Evolutionary conservation across 2,113 vertebrate genomes (phyloP).

Genomic region (Hemiprocne comata): DNA sequence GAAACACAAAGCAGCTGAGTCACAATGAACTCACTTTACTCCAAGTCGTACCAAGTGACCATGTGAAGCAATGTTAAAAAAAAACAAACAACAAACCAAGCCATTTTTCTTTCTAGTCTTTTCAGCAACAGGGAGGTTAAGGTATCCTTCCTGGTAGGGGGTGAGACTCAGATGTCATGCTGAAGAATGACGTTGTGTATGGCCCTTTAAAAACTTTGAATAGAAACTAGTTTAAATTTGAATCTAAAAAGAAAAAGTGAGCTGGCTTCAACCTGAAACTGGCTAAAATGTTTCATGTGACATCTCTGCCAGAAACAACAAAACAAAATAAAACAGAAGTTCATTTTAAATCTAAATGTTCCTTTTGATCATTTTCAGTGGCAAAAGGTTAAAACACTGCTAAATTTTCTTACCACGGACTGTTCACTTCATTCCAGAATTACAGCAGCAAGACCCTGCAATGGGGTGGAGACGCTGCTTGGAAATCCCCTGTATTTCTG

Average conservation of each 20-base stretch:
- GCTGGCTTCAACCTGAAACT: background rate
- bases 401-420: background rate
- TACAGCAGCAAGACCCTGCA: background rate
- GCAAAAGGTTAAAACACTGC: background rate
- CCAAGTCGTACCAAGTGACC: background rate
- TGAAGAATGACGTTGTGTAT: background rate
- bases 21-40: slow-evolving; percentile 12
- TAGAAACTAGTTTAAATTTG: slow-evolving; percentile 24
- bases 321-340: too few relatives aligned
- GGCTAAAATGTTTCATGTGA: background rate
- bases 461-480: background rate
- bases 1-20: background rate
- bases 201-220: slow-evolving; percentile 34
- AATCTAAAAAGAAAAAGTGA: slow-evolving; percentile 42
- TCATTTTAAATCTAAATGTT: background rate
- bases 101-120: background rate
- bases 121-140: slow-evolving; percentile 13
- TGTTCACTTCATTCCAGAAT: background rate
- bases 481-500: background rate
- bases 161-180: background rate
- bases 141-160: slow-evolving; percentile 7
- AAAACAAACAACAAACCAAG: background rate
- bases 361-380: background rate
- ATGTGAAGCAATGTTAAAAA: background rate
- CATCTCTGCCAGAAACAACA: background rate